Evolutionary conservation across 1,140 invertebrate genomes (phyloP).

Genomic region (Scaptodrosophila lebanonensis): DNA sequence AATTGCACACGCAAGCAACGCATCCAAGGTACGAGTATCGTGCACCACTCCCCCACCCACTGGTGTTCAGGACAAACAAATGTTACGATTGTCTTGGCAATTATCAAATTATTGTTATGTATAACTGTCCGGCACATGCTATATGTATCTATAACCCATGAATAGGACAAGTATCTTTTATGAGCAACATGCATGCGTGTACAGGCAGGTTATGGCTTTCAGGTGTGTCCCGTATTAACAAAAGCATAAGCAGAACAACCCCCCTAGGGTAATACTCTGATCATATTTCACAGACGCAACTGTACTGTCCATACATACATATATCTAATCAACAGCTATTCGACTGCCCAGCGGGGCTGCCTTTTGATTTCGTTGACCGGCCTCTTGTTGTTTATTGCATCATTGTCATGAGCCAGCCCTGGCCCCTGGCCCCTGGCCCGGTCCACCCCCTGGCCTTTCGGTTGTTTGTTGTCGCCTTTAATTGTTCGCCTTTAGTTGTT

Average conservation of each 20-base stretch:
- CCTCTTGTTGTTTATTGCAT: conserved; percentile 44
- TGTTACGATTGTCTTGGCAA: conserved; percentile 72
- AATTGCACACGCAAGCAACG: conserved; percentile 60
- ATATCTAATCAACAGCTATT: conserved; percentile 52
- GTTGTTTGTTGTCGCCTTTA: conserved; percentile 73
- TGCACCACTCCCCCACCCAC: no score
- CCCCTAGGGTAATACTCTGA: conserved; percentile 10
- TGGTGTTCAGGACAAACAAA: conserved; percentile 43
- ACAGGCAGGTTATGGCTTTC: conserved; percentile 61
- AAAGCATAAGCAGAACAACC: conserved; percentile 33
- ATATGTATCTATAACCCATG: conserved; percentile 60
- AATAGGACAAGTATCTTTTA: conserved; percentile 68
- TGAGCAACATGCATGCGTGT: conserved; percentile 51
- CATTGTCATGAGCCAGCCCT: conserved; percentile 62
- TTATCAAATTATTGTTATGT: conserved; percentile 75
- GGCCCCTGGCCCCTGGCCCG: conserved; percentile 16
- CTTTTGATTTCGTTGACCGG: conserved; percentile 66
- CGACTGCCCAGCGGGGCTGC: conserved; percentile 41
- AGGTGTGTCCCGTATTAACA: conserved; percentile 46
- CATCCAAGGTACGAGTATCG: no score
- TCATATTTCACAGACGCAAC: conserved; percentile 58
- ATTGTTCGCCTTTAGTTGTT: conserved; percentile 57
- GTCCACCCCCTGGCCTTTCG: conserved; percentile 33
- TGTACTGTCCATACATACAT: conserved; percentile 34
- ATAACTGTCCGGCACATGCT: conserved; percentile 42